A percentile compares a stretch with the other conserved stretches of the same genome.
phyloP scores from a whole-genome alignment of 2,888 invertebrate genomes.

The Elmis aenea region DNA sequence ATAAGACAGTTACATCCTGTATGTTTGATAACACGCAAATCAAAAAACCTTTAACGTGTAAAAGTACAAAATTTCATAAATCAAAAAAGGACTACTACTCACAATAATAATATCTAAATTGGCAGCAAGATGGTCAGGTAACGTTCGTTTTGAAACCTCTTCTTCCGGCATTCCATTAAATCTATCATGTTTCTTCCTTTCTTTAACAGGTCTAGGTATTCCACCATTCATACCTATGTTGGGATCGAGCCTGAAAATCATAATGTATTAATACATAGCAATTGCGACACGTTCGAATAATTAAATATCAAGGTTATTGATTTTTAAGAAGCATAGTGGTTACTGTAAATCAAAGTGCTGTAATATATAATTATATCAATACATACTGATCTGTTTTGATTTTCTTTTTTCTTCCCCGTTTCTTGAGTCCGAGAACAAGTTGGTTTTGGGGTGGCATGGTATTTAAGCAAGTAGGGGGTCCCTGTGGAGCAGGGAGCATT shows the following conservation, averaged over 20 bases:
- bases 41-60: neutral
- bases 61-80: neutral
- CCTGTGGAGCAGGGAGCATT: conserved; percentile 41
- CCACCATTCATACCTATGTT: conserved; percentile 50
- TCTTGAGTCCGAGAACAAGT: conserved; percentile 62
- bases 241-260: neutral
- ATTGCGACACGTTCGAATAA: too few relatives aligned
- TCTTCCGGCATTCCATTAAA: conserved; percentile 97
- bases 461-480: conserved; percentile 44
- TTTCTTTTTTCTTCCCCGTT: conserved; percentile 84
- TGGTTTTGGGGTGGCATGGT: conserved; percentile 36
- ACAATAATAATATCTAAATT: conserved; percentile 98
- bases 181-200: conserved; percentile 89
- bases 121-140: conserved; percentile 90
- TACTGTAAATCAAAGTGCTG: too few relatives aligned
- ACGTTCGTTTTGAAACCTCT: conserved; percentile 86
- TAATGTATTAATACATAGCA: neutral
- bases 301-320: too few relatives aligned
- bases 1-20: neutral
- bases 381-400: conserved; percentile 57
- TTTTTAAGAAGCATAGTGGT: too few relatives aligned
- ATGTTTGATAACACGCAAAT: neutral
- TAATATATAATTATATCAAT: too few relatives aligned
- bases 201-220: conserved; percentile 63
- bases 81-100: conserved; percentile 53